phyloP scores from a whole-genome alignment of 1,140 invertebrate species.

The Oryctes rhinoceros region DNA sequence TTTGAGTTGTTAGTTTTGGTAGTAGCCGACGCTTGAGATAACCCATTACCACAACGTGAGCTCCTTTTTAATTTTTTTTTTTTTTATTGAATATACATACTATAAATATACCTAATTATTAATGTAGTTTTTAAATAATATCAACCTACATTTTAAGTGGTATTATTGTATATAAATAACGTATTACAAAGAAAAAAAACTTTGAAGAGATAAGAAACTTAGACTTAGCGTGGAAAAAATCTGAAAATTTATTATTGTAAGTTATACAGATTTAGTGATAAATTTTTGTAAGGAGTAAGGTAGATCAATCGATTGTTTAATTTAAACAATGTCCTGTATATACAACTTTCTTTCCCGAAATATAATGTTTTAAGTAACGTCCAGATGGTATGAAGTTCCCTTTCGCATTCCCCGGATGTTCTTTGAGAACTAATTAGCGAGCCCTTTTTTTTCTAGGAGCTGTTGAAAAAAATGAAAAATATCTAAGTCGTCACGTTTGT shows the following conservation, averaged over 20 bases:
- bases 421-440: no score
- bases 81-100: not conserved
- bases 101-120: not conserved
- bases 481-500: not conserved
- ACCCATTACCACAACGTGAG: not conserved
- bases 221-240: not conserved
- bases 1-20: not conserved
- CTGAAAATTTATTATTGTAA: constrained; percentile 22
- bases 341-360: constrained; percentile 23
- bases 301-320: constrained; percentile 6
- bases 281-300: constrained; percentile 24
- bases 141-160: not conserved
- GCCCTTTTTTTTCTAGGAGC: no score
- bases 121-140: not conserved
- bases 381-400: not conserved
- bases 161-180: constrained; percentile 26
- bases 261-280: constrained; percentile 29
- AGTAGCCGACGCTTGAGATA: not conserved
- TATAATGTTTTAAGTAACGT: constrained; percentile 28
- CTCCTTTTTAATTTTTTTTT: not conserved
- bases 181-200: constrained; percentile 10
- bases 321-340: constrained; percentile 24
- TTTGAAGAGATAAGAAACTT: not conserved
- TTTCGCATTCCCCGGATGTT: not conserved
- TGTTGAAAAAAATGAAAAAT: not conserved